Evolutionary conservation across 2,888 invertebrate species (phyloP).

Genomic region (Empis livida): DNA sequence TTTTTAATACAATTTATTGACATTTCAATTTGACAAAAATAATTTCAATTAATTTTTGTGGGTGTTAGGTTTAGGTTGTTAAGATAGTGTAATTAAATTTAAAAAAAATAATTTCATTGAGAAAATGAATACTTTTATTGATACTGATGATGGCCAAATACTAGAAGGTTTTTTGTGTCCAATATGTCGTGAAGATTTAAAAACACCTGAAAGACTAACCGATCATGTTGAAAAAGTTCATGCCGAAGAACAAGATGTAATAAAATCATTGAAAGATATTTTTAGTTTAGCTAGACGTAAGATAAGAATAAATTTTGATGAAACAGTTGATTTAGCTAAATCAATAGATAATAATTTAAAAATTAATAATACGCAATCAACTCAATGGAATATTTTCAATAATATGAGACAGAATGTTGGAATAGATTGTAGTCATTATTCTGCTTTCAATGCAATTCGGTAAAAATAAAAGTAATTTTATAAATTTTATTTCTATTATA

Average conservation of each 20-base stretch:
- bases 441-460: conserved; percentile 59
- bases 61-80: no score
- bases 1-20: no score
- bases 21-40: no score
- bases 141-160: no score
- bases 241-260: conserved; percentile 72
- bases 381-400: conserved; percentile 22
- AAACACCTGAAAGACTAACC: conserved; percentile 68
- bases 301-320: conserved; percentile 60
- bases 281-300: conserved; percentile 85
- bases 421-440: conserved; percentile 45
- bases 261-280: conserved; percentile 68
- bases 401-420: conserved; percentile 35
- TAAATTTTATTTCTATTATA: no score
- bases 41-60: no score
- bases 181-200: conserved; percentile 82
- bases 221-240: conserved; percentile 83
- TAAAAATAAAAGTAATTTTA: conserved; percentile 17
- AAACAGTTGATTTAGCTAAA: conserved; percentile 45
- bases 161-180: conserved; percentile 92
- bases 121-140: no score
- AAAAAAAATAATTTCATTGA: no score
- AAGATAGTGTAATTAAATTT: no score
- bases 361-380: conserved; percentile 12
- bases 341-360: conserved; percentile 43